These are phyloP conservation scores for Eupithecia vulgata DNA, from an alignment of 2,888 invertebrate genomes.

Conservation along the genomic window DNA sequence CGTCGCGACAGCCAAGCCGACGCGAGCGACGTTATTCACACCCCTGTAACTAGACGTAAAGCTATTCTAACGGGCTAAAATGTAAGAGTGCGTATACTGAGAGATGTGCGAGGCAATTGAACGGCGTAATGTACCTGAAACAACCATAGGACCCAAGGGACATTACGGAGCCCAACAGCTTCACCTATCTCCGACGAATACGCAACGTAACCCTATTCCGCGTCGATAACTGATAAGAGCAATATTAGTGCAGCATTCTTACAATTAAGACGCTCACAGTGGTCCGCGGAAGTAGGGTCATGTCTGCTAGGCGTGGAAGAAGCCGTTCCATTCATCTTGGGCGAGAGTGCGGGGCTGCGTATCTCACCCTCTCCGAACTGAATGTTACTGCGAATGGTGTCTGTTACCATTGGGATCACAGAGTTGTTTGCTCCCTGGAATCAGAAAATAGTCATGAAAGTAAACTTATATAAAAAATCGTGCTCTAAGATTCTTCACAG, in stretches of 20 bases:
- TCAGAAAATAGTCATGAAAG: neutral
- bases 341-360: conserved; percentile 64
- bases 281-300: conserved; percentile 75
- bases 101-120: neutral
- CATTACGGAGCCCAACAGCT: neutral
- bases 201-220: neutral
- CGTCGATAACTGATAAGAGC: neutral
- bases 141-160: neutral
- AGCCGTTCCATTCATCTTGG: conserved; percentile 72
- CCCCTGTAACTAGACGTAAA: neutral
- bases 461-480: neutral
- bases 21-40: neutral
- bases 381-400: conserved; percentile 85
- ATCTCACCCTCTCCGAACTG: conserved; percentile 78
- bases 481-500: neutral
- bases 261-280: conserved; percentile 78
- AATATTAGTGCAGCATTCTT: conserved; percentile 69
- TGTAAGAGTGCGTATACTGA: neutral
- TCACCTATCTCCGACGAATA: neutral
- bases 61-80: neutral
- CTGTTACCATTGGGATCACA: conserved; percentile 82
- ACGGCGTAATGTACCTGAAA: neutral
- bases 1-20: neutral
- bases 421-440: conserved; percentile 75
- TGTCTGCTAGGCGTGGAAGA: conserved; percentile 79